Evolutionary conservation across 2,797 vertebrate genomes (phyloP).

Genomic region (Pipistrellus pygmaeus): DNA sequence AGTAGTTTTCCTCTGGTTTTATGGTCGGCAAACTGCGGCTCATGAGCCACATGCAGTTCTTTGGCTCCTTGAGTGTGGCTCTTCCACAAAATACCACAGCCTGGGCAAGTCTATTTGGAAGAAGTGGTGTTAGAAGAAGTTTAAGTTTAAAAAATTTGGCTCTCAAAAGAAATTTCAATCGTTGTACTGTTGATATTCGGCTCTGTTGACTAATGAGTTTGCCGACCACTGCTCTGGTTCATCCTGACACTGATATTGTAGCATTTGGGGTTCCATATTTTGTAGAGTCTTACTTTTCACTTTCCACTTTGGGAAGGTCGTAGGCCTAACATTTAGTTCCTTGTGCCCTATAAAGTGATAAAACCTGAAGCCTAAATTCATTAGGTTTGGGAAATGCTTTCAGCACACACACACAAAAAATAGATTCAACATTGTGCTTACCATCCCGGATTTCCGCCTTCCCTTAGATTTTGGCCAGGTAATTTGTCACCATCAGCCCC

Average conservation of each 20-base stretch:
- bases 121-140: too few species aligned
- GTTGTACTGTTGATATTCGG: too few species aligned
- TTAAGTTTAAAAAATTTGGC: too few species aligned
- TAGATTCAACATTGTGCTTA: not conserved
- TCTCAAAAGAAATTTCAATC: too few species aligned
- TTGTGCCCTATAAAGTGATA: not conserved
- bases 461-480: not conserved
- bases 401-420: not conserved
- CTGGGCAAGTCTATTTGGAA: too few species aligned
- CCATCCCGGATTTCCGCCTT: not conserved
- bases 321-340: not conserved
- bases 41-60: too few species aligned
- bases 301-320: not conserved
- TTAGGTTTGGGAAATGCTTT: conserved; percentile 7
- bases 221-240: not conserved
- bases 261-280: not conserved
- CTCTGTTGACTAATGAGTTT: too few species aligned
- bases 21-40: too few species aligned
- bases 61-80: too few species aligned
- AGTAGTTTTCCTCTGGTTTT: not conserved
- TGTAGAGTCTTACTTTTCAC: not conserved
- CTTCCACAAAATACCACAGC: too few species aligned
- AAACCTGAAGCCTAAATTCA: not conserved
- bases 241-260: not conserved
- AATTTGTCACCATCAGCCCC: not conserved